A percentile compares a stretch with the other conserved stretches of the same genome.
Conservation (phyloP, 2,888 invertebrate species). For the Acrobeloides nanus region DNA sequence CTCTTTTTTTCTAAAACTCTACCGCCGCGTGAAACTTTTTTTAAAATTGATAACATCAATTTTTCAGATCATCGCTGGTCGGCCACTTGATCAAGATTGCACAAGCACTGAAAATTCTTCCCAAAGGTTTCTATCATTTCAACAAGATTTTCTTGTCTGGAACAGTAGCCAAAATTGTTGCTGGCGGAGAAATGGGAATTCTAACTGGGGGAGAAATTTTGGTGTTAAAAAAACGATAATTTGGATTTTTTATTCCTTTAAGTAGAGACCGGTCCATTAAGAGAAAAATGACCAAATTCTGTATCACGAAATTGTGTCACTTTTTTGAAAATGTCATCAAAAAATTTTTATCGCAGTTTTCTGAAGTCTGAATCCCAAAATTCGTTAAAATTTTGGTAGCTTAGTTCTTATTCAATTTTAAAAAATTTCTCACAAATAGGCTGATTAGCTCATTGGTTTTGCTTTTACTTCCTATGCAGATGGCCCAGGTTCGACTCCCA, state of each 20-base stretch:
- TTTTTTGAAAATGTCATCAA: slow-evolving; percentile 12
- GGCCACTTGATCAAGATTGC: slow-evolving; percentile 24
- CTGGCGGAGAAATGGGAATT: slow-evolving; percentile 44
- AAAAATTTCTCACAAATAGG: too few relatives aligned
- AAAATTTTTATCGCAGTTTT: too few relatives aligned
- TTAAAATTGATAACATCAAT: too few relatives aligned
- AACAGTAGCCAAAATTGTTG: slow-evolving; percentile 47
- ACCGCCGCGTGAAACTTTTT: too few relatives aligned
- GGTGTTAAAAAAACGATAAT: slow-evolving; percentile 34
- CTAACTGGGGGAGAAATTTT: slow-evolving; percentile 46
- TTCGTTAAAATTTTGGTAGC: too few relatives aligned
- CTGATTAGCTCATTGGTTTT: too few relatives aligned
- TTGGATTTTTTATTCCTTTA: background rate
- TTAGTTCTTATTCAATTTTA: too few relatives aligned
- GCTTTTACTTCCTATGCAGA: too few relatives aligned
- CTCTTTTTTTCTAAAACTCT: too few relatives aligned
- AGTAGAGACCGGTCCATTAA: background rate
- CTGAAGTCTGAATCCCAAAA: too few relatives aligned
- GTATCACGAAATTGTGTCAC: too few relatives aligned
- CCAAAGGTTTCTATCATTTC: slow-evolving; percentile 46
- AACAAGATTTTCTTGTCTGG: slow-evolving; percentile 44
- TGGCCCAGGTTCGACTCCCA: too few relatives aligned
- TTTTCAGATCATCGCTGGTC: slow-evolving; percentile 15
- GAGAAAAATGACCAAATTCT: slow-evolving; percentile 5
- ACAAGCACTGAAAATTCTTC: slow-evolving; percentile 40